phyloP scores from a whole-genome alignment of 1,140 invertebrate species.

The Bicyclus anynana region DNA sequence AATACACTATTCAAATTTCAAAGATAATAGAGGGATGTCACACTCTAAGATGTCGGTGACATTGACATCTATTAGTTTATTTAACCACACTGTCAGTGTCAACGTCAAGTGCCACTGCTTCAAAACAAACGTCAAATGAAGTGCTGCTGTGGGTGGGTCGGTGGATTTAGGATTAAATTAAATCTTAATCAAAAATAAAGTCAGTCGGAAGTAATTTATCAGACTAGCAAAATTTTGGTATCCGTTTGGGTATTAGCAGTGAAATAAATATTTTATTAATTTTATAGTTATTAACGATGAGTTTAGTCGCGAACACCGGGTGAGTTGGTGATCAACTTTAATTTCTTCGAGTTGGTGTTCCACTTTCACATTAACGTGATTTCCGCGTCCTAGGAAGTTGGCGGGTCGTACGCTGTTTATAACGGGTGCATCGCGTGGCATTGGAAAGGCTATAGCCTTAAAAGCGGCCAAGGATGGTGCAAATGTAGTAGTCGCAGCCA shows the following conservation, averaged over 20 bases:
- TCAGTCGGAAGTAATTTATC: too few relatives aligned
- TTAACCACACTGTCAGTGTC: too few relatives aligned
- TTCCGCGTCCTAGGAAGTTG: slow-evolving; percentile 83
- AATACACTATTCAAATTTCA: too few relatives aligned
- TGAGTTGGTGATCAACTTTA: slow-evolving; percentile 31
- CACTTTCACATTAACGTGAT: slow-evolving; percentile 31
- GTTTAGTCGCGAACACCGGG: slow-evolving; percentile 71
- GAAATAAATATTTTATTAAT: not conserved
- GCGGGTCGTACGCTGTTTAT: slow-evolving; percentile 96
- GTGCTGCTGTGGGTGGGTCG: too few relatives aligned
- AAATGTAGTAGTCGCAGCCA: slow-evolving; percentile 96
- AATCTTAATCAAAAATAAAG: too few relatives aligned
- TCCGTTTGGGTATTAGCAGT: not conserved
- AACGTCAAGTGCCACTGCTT: too few relatives aligned
- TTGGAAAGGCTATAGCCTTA: slow-evolving; percentile 97
- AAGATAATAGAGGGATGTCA: too few relatives aligned
- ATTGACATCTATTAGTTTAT: too few relatives aligned
- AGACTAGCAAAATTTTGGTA: not conserved
- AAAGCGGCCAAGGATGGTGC: slow-evolving; percentile 96
- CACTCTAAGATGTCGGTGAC: too few relatives aligned
- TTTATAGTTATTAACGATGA: slow-evolving; percentile 36
- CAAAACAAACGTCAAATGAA: too few relatives aligned
- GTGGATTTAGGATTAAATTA: too few relatives aligned
- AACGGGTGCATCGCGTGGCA: slow-evolving; percentile 97
- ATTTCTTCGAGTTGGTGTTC: slow-evolving; percentile 18